Percentiles rank a stretch among this genome's conserved stretches.
Conservation (phyloP, 2,888 invertebrate genomes). For the Trichogramma evanescens region DNA sequence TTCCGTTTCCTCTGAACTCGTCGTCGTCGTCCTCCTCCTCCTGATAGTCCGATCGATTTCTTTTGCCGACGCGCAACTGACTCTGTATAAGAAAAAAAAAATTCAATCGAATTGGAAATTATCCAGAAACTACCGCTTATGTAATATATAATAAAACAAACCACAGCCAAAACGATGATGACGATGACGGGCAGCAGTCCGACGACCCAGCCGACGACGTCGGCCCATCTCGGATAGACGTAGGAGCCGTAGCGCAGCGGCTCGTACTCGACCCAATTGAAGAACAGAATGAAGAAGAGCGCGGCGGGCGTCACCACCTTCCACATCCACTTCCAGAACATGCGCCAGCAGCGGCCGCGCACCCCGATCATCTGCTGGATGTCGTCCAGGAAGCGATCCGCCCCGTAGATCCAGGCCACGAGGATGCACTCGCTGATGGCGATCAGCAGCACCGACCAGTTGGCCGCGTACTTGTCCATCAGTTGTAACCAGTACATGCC, state of each 20-base stretch:
- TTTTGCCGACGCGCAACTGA: conserved; percentile 29
- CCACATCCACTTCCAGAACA: conserved; percentile 73
- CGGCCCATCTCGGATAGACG: conserved; percentile 75
- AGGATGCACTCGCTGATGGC: conserved; percentile 72
- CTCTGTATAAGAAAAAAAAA: conserved; percentile 23
- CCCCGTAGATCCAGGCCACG: conserved; percentile 77
- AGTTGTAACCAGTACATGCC: conserved; percentile 75
- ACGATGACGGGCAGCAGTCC: conserved; percentile 68
- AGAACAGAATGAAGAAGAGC: conserved; percentile 68
- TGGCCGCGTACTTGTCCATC: conserved; percentile 74
- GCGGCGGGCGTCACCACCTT: conserved; percentile 67
- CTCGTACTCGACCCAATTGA: conserved; percentile 73
- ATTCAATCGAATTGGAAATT: no score
- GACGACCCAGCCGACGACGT: conserved; percentile 68
- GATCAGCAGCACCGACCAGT: conserved; percentile 69
- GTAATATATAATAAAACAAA: conserved; percentile 27
- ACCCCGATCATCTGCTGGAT: conserved; percentile 74
- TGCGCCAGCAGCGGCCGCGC: conserved; percentile 58
- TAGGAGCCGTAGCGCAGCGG: conserved; percentile 68
- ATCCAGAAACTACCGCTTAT: background rate
- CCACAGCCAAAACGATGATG: conserved; percentile 49
- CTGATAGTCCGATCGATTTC: conserved; percentile 31
- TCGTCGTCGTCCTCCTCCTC: conserved; percentile 37
- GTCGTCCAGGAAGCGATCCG: conserved; percentile 69
- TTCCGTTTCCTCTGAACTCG: conserved; percentile 23